Percentiles rank a stretch among this genome's conserved stretches.
Conservation (phyloP, 2,888 invertebrate genomes). For the Lamellibrachia columna region DNA sequence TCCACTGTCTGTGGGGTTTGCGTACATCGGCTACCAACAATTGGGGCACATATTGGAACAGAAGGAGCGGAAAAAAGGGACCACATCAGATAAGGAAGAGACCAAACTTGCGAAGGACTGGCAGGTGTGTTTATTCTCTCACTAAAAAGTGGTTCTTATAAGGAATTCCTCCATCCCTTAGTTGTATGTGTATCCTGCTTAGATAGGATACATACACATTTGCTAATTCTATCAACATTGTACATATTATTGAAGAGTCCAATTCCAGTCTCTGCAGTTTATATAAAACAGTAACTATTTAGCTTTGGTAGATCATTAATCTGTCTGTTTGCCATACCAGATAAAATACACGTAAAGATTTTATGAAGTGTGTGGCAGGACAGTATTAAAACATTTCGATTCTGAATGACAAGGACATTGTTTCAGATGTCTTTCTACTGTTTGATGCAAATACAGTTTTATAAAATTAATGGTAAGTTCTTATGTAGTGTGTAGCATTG, state of each 20-base stretch:
- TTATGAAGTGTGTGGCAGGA: background rate
- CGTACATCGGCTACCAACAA: conserved; percentile 40
- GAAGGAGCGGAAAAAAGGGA: conserved; percentile 25
- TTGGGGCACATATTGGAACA: conserved; percentile 36
- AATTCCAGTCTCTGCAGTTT: background rate
- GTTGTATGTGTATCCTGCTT: no score
- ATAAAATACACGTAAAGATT: background rate
- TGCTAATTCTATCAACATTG: background rate
- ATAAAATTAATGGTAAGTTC: no score
- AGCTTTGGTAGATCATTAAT: background rate
- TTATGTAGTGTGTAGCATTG: no score
- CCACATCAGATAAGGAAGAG: background rate
- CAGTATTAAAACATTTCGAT: no score
- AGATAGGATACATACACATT: background rate
- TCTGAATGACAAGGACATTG: no score
- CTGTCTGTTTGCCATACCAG: background rate
- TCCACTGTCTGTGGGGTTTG: conserved; percentile 40
- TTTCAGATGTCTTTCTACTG: no score
- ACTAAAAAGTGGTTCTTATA: background rate
- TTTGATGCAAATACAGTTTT: no score
- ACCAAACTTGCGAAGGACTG: background rate
- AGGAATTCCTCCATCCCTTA: background rate
- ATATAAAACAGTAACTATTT: background rate
- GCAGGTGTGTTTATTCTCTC: background rate
- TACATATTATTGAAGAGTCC: no score